These are phyloP conservation scores for Abrostola tripartita DNA, from an alignment of 2,888 invertebrate species.

Conservation along the genomic window DNA sequence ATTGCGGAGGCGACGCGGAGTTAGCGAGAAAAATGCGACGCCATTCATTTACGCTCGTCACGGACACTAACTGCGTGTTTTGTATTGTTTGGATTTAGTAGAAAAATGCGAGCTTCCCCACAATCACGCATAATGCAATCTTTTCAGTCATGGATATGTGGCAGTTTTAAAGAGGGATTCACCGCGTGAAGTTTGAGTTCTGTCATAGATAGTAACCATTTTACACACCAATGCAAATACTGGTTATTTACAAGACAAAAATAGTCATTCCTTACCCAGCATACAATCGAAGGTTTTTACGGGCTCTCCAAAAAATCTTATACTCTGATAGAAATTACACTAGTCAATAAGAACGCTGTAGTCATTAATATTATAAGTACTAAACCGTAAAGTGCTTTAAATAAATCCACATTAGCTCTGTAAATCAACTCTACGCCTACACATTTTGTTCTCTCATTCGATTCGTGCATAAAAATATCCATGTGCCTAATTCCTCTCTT, in stretches of 20 bases:
- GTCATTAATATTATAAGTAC: background rate
- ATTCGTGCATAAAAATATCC: background rate
- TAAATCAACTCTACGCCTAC: no score
- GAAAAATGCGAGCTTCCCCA: slow-evolving; percentile 75
- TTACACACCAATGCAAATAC: slow-evolving; percentile 12
- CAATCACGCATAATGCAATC: slow-evolving; percentile 70
- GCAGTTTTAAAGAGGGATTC: slow-evolving; percentile 44
- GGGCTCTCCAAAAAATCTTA: no score
- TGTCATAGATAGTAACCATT: slow-evolving; percentile 25
- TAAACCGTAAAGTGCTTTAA: no score
- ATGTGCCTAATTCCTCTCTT: no score
- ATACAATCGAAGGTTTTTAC: no score
- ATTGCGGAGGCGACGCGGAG: slow-evolving; percentile 78
- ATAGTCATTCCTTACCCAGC: no score
- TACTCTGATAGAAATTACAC: no score
- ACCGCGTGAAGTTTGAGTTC: slow-evolving; percentile 21
- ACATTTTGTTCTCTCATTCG: background rate
- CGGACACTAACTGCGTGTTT: slow-evolving; percentile 84
- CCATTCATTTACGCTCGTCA: slow-evolving; percentile 85
- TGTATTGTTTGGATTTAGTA: slow-evolving; percentile 81
- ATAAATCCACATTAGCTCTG: no score
- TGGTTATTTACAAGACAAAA: background rate
- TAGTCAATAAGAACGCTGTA: background rate
- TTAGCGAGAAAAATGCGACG: slow-evolving; percentile 83
- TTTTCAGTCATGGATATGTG: slow-evolving; percentile 71